Conservation (phyloP, 2,113 vertebrate species). For the Myxocyprinus asiaticus region DNA sequence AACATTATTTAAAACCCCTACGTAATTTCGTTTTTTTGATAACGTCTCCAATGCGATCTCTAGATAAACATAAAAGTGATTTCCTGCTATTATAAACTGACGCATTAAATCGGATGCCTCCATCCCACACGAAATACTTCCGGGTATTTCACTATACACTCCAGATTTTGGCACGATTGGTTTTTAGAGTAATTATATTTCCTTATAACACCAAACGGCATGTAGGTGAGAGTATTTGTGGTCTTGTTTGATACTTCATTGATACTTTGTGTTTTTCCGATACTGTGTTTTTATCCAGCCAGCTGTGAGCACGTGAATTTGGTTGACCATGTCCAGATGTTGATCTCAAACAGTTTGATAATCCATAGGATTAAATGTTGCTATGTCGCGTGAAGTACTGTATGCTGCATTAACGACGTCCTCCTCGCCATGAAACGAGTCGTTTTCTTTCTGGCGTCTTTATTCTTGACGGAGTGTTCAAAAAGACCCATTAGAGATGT, state of each 20-base stretch:
- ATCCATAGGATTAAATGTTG: conserved; percentile 32
- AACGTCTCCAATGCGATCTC: not conserved
- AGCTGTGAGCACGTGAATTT: conserved; percentile 12
- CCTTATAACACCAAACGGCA: not conserved
- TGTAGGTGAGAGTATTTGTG: not conserved
- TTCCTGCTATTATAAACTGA: not conserved
- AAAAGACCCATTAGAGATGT: conserved; percentile 21
- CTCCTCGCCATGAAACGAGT: conserved; percentile 48
- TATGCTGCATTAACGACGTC: not conserved
- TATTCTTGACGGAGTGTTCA: conserved; percentile 38
- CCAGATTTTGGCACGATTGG: not conserved
- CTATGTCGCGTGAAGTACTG: conserved; percentile 3
- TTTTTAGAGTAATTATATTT: not conserved
- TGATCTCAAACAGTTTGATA: conserved; percentile 33
- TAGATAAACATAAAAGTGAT: not conserved
- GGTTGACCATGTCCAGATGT: conserved; percentile 51
- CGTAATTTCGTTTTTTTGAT: not conserved
- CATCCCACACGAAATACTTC: conserved; percentile 27
- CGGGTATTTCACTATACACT: conserved; percentile 22
- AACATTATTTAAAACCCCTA: not conserved
- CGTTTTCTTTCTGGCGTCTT: conserved; percentile 40
- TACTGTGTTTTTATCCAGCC: conserved; percentile 22
- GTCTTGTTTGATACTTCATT: not conserved
- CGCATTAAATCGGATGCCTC: not conserved
- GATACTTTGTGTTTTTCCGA: not conserved